Evolutionary conservation across 2,888 invertebrate species (phyloP), one percentile per base, ranked within the genome.

Genomic region (Clusia tigrina): DNA sequence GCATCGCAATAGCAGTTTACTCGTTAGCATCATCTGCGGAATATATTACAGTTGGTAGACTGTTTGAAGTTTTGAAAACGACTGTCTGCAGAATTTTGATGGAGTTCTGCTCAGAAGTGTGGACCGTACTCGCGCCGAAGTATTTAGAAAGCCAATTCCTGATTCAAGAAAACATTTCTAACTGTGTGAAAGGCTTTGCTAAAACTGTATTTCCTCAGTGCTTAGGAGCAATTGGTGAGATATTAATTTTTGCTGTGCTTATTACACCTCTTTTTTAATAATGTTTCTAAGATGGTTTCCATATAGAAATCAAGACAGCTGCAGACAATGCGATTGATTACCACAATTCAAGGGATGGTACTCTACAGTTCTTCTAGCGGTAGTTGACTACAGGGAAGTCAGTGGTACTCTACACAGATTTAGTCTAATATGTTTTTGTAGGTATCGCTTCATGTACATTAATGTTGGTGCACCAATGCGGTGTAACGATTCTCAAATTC

Each of bases 331-430:
- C 66, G 18, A 46, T 52, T 15, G 60, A 65, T 22, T 60, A 60
- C 54, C 55, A 59, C 15, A 64, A 64, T 26, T 64, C 57, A n/a
- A n/a, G n/a, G n/a, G n/a, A n/a, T n/a, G n/a, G n/a, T 25, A 25
- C 42, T 54, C 12, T 46, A 53, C 18, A 38, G 37, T 63, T 9
- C 32, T n/a, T 32, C 32, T 5, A 32, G 6, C 37, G 55, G n/a
- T n/a, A n/a, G n/a, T n/a, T n/a, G n/a, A n/a, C n/a, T n/a, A n/a
- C n/a, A n/a, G n/a, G n/a, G n/a, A n/a, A n/a, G n/a, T n/a, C n/a
- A n/a, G n/a, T n/a, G n/a, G n/a, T n/a, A n/a, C n/a, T n/a, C n/a
- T n/a, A n/a, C n/a, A n/a, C n/a, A n/a, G n/a, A n/a, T n/a, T n/a
- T n/a, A n/a, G n/a, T n/a, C n/a, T n/a, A n/a, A n/a, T n/a, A n/a